Evolutionary conservation across 2,797 vertebrate species (phyloP), one percentile per base, ranked within the genome.

Genomic region (Morelia viridis): DNA sequence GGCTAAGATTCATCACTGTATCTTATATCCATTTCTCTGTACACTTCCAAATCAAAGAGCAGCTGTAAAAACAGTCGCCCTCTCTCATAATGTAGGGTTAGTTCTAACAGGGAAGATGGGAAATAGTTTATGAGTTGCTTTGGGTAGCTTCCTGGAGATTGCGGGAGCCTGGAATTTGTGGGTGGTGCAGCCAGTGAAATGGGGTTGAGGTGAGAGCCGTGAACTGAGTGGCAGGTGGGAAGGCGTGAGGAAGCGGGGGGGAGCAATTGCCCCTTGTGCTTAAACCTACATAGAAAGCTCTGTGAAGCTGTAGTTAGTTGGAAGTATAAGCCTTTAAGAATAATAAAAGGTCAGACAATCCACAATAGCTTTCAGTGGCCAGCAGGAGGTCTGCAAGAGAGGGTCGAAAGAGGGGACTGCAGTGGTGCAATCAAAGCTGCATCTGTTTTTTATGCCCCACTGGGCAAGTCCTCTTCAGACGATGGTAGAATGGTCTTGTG

Each of bases 21-120:
- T 19, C 31, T 35, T 46, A 58, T 22, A 31, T 24, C 71, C n/a
- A 35, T 88, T 68, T 58, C 60, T 11, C n/a, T 13, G 76, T 5
- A 61, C 60, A n/a, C 60, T 93, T 60, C 31, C 0, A 68, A 88
- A 91, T 85, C 89, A 71, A 91, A 91, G 89, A 57, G 71, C 53
- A 0, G 19, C 53, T 22, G 7, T 88, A 89, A 89, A 85, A 84
- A 62, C 31, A 3, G 12, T 50, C 68, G 12, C 53, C 53, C 68
- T 22, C 31, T 28, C 26, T 46, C 71, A 60, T 91, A 50, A 88
- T 60, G 61, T 9, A 5, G 61, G 61, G 35, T 65, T 60, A 28
- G 89, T 35, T 50, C 58, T 35, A 19, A 31, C 50, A 68, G 71
- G 60, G 50, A 65, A 5, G 50, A 19, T 84, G 17, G 68, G 50